phyloP scores from a whole-genome alignment of 2,113 vertebrate genomes.

The Cygnus atratus region DNA sequence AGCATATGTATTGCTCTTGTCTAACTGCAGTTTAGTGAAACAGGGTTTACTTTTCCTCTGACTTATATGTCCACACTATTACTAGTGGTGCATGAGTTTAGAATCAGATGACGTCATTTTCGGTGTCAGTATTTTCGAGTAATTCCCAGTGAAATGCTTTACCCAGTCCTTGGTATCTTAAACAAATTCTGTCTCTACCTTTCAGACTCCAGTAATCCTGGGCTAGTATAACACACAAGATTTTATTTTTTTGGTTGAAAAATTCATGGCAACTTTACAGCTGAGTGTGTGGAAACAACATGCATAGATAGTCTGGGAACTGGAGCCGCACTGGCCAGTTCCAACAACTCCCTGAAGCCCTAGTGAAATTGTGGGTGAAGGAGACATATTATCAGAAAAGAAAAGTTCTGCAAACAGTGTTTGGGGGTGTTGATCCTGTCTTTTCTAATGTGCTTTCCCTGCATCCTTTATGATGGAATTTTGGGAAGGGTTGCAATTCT shows the following conservation, averaged over 20 bases:
- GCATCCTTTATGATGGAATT: rapidly evolving
- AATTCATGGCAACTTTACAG: neutral
- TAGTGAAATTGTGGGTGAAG: too few species aligned
- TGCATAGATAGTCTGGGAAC: neutral
- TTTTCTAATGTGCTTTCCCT: rapidly evolving
- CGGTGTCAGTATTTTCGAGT: too few species aligned
- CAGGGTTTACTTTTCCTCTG: neutral
- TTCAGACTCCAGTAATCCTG: neutral
- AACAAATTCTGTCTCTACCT: rapidly evolving
- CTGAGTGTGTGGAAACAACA: rapidly evolving
- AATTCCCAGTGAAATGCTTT: neutral
- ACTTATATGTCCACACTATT: too few species aligned
- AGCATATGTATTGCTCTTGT: neutral
- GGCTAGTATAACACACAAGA: rapidly evolving
- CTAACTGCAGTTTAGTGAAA: neutral
- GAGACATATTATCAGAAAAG: rapidly evolving
- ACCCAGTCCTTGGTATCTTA: neutral
- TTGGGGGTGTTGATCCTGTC: rapidly evolving
- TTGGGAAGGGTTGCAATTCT: too few species aligned
- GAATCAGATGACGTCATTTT: neutral
- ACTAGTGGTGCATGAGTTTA: neutral
- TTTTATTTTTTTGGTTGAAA: neutral
- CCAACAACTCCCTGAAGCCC: neutral
- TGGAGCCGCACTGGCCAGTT: too few species aligned
- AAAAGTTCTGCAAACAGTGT: rapidly evolving